Evolutionary conservation across 2,113 vertebrate species (phyloP).

Genomic region (Epinephelus lanceolatus): DNA sequence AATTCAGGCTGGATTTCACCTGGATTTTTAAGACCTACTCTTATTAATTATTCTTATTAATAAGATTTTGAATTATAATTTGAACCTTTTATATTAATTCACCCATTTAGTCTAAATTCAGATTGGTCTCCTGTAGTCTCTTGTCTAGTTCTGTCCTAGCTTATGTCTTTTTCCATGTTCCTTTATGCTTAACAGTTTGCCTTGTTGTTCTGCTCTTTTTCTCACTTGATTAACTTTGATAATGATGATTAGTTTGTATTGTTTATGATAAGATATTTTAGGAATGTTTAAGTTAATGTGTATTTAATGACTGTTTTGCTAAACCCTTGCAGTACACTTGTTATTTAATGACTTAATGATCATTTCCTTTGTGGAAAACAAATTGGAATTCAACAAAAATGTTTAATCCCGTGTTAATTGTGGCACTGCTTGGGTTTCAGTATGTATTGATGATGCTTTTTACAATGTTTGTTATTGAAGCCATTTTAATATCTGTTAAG

Average conservation of each 20-base stretch:
- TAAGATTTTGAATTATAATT: conserved; percentile 46
- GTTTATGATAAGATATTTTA: conserved; percentile 60
- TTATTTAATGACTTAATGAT: conserved; percentile 77
- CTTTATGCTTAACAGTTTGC: conserved; percentile 68
- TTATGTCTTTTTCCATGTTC: conserved; percentile 85
- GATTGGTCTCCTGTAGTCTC: conserved; percentile 66
- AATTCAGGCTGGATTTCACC: conserved; percentile 47
- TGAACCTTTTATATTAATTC: conserved; percentile 38
- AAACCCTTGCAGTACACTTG: conserved; percentile 86
- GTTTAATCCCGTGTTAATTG: conserved; percentile 43
- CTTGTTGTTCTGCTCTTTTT: conserved; percentile 65
- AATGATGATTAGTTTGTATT: conserved; percentile 50
- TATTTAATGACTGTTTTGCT: conserved; percentile 65
- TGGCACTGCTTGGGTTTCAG: conserved; percentile 87
- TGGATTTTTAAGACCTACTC: conserved; percentile 14
- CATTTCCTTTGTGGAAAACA: conserved; percentile 80
- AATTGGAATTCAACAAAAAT: conserved; percentile 64
- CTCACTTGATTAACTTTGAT: conserved; percentile 55
- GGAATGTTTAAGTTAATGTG: conserved; percentile 58
- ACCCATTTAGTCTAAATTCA: conserved; percentile 63
- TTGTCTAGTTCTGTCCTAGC: conserved; percentile 76
- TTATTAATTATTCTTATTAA: not conserved
- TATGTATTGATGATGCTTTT: conserved; percentile 55
- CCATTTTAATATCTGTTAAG: conserved; percentile 26
- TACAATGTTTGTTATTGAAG: conserved; percentile 38